Percentiles rank a stretch among this genome's conserved stretches.
These are phyloP conservation scores for Diplolepis rosae DNA, from an alignment of 2,888 invertebrate species.

Conservation along the genomic window DNA sequence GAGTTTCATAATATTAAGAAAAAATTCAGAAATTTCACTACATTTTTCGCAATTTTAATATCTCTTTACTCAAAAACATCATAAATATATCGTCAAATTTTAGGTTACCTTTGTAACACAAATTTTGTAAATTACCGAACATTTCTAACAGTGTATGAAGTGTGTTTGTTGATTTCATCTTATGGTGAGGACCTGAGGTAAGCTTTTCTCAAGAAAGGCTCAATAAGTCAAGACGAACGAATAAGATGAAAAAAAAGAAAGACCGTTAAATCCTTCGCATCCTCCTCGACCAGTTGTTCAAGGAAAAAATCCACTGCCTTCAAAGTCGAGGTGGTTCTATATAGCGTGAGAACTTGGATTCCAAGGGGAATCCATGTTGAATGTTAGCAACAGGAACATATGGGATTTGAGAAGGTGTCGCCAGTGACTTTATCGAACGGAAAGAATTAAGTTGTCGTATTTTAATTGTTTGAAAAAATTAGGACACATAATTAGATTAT, in stretches of 20 bases:
- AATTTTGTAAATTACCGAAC: too few species aligned
- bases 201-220: conserved; percentile 36
- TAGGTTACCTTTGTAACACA: too few species aligned
- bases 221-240: conserved; percentile 31
- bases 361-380: conserved; percentile 61
- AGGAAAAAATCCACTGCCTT: conserved; percentile 48
- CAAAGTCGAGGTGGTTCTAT: conserved; percentile 46
- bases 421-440: conserved; percentile 36
- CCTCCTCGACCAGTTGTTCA: conserved; percentile 48
- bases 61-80: too few species aligned
- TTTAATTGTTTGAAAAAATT: neutral
- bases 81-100: too few species aligned
- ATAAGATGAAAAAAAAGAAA: conserved; percentile 49
- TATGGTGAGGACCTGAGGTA: conserved; percentile 44
- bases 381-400: conserved; percentile 60
- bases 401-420: conserved; percentile 56
- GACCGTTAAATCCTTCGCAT: conserved; percentile 52
- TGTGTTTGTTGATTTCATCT: too few species aligned
- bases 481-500: too few species aligned
- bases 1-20: too few species aligned
- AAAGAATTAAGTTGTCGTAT: conserved; percentile 32
- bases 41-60: too few species aligned
- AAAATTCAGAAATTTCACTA: too few species aligned
- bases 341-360: conserved; percentile 65
- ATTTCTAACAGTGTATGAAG: too few species aligned